Evolutionary conservation across 2,797 vertebrate species (phyloP).

Genomic region (Hafferia zeledoni): DNA sequence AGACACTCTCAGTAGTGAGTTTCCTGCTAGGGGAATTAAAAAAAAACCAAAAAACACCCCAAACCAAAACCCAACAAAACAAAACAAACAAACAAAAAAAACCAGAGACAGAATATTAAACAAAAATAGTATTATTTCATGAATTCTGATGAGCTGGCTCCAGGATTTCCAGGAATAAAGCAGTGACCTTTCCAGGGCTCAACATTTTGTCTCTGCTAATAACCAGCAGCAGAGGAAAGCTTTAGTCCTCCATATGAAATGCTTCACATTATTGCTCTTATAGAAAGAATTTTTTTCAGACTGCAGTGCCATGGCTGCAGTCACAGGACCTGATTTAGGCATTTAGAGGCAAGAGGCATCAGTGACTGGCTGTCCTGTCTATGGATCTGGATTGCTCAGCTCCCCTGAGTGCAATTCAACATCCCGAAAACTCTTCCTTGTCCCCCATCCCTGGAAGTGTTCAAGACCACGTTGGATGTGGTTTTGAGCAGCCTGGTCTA

Average conservation of each 20-base stretch:
- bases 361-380: background rate
- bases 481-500: background rate
- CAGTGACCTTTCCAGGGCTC: background rate
- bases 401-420: background rate
- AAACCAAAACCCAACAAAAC: too few relatives aligned
- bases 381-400: background rate
- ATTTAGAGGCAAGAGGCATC: background rate
- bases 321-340: background rate
- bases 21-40: background rate
- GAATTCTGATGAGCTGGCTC: constrained; percentile 54
- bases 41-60: too few relatives aligned
- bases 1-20: background rate
- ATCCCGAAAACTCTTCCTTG: background rate
- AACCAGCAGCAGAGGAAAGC: background rate
- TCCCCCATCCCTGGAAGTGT: too few relatives aligned
- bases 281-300: background rate
- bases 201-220: background rate
- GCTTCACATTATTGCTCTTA: background rate
- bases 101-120: background rate
- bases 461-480: background rate
- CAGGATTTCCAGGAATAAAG: constrained; percentile 45
- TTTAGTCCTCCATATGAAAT: background rate
- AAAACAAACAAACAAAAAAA: too few relatives aligned
- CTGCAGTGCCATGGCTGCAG: background rate
- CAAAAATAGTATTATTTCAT: constrained; percentile 30